Evolutionary conservation across 2,888 invertebrate genomes (phyloP).

Genomic region (Argyra leucocephala): DNA sequence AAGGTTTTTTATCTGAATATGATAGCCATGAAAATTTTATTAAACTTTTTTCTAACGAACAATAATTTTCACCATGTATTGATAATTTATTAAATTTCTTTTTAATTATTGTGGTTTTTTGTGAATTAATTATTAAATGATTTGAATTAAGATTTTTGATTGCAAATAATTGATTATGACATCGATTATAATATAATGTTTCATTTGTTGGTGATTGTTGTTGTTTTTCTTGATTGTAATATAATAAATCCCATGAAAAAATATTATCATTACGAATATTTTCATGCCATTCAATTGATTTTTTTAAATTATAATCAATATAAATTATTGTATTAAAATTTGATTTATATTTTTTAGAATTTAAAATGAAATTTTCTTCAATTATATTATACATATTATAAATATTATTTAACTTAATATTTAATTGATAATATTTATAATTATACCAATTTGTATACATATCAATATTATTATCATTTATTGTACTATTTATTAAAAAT

Average conservation of each 20-base stretch:
- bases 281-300: conserved; percentile 5
- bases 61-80: neutral
- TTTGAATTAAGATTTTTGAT: neutral
- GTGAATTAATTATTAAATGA: neutral
- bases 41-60: neutral
- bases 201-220: neutral
- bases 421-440: neutral
- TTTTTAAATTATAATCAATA: conserved; percentile 9
- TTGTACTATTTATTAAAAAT: neutral
- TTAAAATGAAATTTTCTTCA: neutral
- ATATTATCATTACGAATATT: neutral
- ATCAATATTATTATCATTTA: neutral
- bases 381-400: neutral
- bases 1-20: neutral
- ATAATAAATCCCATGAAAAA: neutral
- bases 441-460: conserved; percentile 1
- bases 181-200: neutral
- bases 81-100: neutral
- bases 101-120: neutral
- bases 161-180: neutral
- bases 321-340: neutral
- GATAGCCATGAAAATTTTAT: neutral
- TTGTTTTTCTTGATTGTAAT: neutral
- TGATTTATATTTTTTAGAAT: neutral
- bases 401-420: neutral